Percentiles rank a stretch among this genome's conserved stretches.
These are phyloP conservation scores for Ficedula albicollis DNA, from an alignment of 2,797 vertebrate species.

Conservation along the genomic window DNA sequence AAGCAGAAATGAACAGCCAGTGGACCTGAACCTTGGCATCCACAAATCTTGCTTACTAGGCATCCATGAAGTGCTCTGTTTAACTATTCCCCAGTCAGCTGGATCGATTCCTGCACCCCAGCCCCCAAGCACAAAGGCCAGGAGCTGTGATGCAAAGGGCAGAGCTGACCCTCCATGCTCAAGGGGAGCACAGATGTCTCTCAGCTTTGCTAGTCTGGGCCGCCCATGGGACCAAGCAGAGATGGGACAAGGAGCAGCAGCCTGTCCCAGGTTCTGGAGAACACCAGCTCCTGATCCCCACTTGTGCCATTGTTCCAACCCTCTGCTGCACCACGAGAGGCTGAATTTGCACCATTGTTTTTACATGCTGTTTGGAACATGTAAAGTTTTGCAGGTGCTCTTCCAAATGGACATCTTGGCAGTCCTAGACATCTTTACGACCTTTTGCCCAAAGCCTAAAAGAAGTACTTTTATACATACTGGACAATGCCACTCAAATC, in stretches of 20 bases:
- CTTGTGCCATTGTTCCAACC: not conserved
- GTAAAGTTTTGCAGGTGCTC: not conserved
- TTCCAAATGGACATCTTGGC: not conserved
- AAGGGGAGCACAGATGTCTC: not conserved
- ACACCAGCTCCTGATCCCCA: not conserved
- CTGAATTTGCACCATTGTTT: not conserved
- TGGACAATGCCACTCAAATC: not conserved
- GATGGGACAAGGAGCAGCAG: not conserved
- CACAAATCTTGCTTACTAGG: not conserved
- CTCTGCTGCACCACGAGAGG: not conserved
- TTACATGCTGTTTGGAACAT: not conserved
- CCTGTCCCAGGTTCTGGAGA: not conserved
- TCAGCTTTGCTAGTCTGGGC: not conserved
- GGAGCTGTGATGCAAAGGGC: not conserved
- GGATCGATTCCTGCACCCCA: not conserved
- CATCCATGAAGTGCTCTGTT: not conserved
- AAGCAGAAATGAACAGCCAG: not conserved
- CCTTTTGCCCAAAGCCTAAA: not conserved
- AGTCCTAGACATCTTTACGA: not conserved
- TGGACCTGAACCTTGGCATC: not conserved
- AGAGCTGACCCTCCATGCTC: not conserved
- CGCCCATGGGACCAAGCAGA: not conserved
- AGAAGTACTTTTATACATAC: not conserved
- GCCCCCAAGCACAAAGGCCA: not conserved
- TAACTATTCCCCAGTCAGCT: not conserved